These are phyloP conservation scores for Cyprinodon tularosa DNA, from an alignment of 2,113 vertebrate species.

Conservation along the genomic window DNA sequence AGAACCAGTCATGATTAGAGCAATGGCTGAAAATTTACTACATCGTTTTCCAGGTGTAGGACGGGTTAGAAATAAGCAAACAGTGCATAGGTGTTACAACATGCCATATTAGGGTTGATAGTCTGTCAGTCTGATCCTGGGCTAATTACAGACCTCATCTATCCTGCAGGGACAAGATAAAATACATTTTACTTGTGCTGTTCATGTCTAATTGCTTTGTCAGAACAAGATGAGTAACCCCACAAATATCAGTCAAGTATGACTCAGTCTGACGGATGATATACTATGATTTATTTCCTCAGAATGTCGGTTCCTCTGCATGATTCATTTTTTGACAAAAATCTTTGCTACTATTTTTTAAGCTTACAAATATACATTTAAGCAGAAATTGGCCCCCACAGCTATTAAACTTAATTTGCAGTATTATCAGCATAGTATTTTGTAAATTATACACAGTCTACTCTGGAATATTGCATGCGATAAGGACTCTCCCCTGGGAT, in stretches of 20 bases:
- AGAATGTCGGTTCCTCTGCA: background rate
- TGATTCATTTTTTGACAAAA: conserved; percentile 42
- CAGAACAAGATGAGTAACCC: conserved; percentile 67
- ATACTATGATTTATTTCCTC: conserved; percentile 29
- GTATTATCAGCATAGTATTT: conserved; percentile 77
- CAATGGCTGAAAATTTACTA: conserved; percentile 55
- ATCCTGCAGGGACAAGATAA: conserved; percentile 36
- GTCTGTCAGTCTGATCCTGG: conserved; percentile 58
- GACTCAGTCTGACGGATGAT: conserved; percentile 67
- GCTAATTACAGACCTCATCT: conserved; percentile 63
- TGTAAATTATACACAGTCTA: conserved; percentile 78
- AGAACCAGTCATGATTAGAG: conserved; percentile 47
- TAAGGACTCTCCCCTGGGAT: conserved; percentile 71
- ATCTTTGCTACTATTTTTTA: conserved; percentile 70
- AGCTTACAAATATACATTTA: conserved; percentile 65
- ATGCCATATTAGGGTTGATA: conserved; percentile 51
- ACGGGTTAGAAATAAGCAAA: conserved; percentile 53
- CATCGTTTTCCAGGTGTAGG: conserved; percentile 37
- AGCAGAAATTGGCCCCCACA: conserved; percentile 72
- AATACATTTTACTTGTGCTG: conserved; percentile 34
- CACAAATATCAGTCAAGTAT: conserved; percentile 57
- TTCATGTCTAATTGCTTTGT: conserved; percentile 67
- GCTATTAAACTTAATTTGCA: conserved; percentile 82
- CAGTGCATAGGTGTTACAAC: conserved; percentile 38
- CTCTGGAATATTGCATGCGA: conserved; percentile 71